Percentiles rank a stretch among this genome's conserved stretches.
Evolutionary conservation across 2,113 vertebrate genomes (phyloP).

Genomic region (Apteryx mantelli): DNA sequence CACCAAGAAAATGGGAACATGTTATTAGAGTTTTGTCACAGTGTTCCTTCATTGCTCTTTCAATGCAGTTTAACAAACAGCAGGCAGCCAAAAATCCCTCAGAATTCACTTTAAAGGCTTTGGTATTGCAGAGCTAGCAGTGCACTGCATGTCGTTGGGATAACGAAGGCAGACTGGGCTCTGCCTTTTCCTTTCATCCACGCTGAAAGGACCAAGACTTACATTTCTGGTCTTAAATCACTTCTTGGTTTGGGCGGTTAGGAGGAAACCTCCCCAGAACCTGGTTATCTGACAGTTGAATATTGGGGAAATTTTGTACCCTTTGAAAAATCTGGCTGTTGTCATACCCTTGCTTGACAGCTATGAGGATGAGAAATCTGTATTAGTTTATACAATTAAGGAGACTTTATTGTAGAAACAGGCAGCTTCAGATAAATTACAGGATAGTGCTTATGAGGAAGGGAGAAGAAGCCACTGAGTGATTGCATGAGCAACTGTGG

Average conservation of each 20-base stretch:
- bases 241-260: neutral
- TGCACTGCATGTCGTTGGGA: neutral
- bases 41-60: neutral
- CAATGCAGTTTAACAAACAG: neutral
- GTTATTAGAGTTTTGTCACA: neutral
- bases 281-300: rapidly evolving
- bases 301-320: neutral
- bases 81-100: neutral
- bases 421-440: neutral
- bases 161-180: neutral
- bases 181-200: neutral
- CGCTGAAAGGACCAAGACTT: neutral
- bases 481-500: neutral
- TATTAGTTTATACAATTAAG: neutral
- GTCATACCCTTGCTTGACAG: neutral
- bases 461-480: neutral
- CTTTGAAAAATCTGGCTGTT: neutral
- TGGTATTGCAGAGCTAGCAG: neutral
- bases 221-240: neutral
- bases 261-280: neutral
- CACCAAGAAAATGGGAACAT: neutral
- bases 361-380: neutral
- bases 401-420: neutral
- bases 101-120: neutral
- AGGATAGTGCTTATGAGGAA: neutral